Evolutionary conservation across 2,113 vertebrate species (phyloP), one percentile per base, ranked within the genome.

Genomic region (Alethe castanea): DNA sequence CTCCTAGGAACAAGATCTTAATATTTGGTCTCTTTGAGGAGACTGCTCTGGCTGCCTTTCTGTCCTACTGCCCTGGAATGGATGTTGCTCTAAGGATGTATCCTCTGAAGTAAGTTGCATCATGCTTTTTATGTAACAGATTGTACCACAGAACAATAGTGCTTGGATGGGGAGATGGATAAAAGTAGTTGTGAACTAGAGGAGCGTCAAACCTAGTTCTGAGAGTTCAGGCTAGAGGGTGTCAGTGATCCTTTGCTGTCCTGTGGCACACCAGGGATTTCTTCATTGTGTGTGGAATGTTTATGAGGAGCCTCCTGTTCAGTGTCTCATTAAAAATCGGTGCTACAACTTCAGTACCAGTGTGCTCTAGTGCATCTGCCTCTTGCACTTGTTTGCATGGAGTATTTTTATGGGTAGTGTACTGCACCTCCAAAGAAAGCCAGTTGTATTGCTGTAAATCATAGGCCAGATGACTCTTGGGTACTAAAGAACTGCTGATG

Each of bases 21-120:
- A 98, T 98, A 91, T 98, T 98, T 92, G 98, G 98, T 70, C 98
- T 98, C 91, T 98, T 98, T 76, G 98, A 98, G 92, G 98, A 98
- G 97, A 98, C 98, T 20, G 98, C 98, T 42, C 92, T 98, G 33
- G 98, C 98, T 86, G 98, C 98, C 35, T 98, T 98, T 96, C 97
- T 98, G 16, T 98, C 98, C 50, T 98, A 98, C 95, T 98, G 98
- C 83, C 98, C 98, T n/a, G 98, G 98, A 7, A 98, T 98, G 98
- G 98, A 98, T n/a, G 97, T 98, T 6, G 98, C 98, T 59, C 94
- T 98, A 36, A 97, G 98, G 92, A 98, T 98, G 98, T 98, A 98
- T 67, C 98, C 98, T 59, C 98, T 98, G 80, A 98, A 98, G 98
- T 98, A 96, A 98, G 98, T 97, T 6, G 9, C 10, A 13, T 61